phyloP scores from a whole-genome alignment of 2,888 invertebrate genomes.

The Amorpha juglandis region DNA sequence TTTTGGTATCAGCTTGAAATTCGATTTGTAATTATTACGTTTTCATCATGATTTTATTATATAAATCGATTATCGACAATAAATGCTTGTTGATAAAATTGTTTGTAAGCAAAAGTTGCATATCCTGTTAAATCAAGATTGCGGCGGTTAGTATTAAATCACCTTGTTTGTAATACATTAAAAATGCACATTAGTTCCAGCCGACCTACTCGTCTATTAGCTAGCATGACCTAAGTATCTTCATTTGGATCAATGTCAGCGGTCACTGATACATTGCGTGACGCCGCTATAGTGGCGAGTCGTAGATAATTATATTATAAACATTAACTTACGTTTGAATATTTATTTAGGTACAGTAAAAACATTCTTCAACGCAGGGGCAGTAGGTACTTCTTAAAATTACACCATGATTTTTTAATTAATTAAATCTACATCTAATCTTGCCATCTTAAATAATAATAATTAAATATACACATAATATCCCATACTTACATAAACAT shows the following conservation, averaged over 20 bases:
- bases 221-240: conserved; percentile 5
- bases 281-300: not conserved
- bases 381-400: no score
- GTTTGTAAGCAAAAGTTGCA: not conserved
- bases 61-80: conserved; percentile 1
- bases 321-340: no score
- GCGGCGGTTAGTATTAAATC: not conserved
- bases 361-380: no score
- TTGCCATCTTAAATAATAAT: no score
- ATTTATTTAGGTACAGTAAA: no score
- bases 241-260: conserved; percentile 2
- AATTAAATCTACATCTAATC: no score
- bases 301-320: not conserved
- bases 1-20: not conserved
- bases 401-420: no score
- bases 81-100: conserved; percentile 10
- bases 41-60: conserved; percentile 6
- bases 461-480: no score
- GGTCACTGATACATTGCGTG: not conserved
- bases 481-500: no score
- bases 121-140: not conserved
- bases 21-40: not conserved
- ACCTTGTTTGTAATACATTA: not conserved
- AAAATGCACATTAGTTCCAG: not conserved
- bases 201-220: not conserved